These are phyloP conservation scores for Capromys pilorides DNA, from an alignment of 2,797 vertebrate species.

Conservation along the genomic window DNA sequence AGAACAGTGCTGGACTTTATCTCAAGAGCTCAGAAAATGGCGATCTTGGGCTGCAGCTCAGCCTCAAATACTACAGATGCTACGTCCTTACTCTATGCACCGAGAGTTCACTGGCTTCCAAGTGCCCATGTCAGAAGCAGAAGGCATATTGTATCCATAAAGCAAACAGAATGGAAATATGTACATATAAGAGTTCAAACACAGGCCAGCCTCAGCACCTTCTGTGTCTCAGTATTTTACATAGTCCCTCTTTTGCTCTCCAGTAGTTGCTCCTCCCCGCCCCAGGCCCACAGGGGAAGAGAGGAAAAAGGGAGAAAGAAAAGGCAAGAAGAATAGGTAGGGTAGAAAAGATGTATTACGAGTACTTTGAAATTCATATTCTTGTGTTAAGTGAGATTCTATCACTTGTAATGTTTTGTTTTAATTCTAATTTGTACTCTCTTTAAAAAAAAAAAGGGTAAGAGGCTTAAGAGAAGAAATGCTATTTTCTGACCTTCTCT, in stretches of 20 bases:
- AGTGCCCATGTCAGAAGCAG: neutral
- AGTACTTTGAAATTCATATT: no score
- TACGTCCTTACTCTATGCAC: neutral
- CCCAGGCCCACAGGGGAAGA: neutral
- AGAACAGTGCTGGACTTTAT: neutral
- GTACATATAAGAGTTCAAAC: neutral
- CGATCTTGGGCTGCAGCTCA: neutral
- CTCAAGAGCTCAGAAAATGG: neutral
- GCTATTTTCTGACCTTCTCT: neutral
- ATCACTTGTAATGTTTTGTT: no score
- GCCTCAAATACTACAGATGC: neutral
- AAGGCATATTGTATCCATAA: neutral
- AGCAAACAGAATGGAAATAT: neutral
- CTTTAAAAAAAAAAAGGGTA: neutral
- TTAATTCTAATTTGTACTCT: no score
- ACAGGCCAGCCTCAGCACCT: neutral
- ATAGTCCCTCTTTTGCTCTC: neutral
- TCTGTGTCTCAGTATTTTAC: neutral
- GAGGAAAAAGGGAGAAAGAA: neutral
- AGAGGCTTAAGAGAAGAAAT: constrained; percentile 3
- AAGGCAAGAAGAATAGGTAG: neutral
- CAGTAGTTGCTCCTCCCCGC: neutral
- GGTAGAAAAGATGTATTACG: no score
- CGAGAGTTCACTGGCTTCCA: neutral
- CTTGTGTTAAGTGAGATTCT: no score